phyloP scores from a whole-genome alignment of 2,113 vertebrate genomes.

The Elephantulus edwardii region DNA sequence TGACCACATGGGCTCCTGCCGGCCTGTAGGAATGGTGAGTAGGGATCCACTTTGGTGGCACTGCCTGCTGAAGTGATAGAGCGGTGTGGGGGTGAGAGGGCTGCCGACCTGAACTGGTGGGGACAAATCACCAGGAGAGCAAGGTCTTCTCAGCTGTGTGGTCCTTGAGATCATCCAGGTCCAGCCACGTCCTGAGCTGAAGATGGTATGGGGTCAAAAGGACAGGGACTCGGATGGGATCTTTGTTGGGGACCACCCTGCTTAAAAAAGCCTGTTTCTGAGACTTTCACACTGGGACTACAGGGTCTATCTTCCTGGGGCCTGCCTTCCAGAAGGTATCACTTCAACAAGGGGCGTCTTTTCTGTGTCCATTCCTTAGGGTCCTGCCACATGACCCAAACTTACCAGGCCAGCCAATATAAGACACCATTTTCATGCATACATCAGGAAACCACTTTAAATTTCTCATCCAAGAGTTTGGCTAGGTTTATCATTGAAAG shows the following conservation, averaged over 20 bases:
- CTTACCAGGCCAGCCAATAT: not conserved
- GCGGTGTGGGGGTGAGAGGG: too few species aligned
- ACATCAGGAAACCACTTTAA: not conserved
- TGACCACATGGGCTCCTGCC: conserved; percentile 95
- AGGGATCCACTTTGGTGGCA: not conserved
- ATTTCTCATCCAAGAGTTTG: not conserved
- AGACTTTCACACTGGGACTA: not conserved
- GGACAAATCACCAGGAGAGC: too few species aligned
- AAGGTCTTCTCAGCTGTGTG: accelerated
- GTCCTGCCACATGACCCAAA: not conserved
- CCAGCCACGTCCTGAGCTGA: accelerated
- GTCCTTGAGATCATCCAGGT: too few species aligned
- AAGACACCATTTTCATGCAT: not conserved
- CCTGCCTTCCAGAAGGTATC: not conserved
- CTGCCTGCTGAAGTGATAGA: accelerated
- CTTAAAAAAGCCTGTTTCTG: not conserved
- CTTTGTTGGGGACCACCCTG: too few species aligned
- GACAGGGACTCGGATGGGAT: accelerated
- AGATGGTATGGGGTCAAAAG: not conserved
- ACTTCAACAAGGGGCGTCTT: not conserved
- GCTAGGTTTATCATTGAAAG: not conserved
- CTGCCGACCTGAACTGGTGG: not conserved
- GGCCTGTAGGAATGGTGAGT: conserved; percentile 91
- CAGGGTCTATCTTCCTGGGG: not conserved
- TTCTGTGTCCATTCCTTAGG: not conserved